These are phyloP conservation scores for Psittacula echo DNA, from an alignment of 2,797 vertebrate genomes.

Conservation along the genomic window DNA sequence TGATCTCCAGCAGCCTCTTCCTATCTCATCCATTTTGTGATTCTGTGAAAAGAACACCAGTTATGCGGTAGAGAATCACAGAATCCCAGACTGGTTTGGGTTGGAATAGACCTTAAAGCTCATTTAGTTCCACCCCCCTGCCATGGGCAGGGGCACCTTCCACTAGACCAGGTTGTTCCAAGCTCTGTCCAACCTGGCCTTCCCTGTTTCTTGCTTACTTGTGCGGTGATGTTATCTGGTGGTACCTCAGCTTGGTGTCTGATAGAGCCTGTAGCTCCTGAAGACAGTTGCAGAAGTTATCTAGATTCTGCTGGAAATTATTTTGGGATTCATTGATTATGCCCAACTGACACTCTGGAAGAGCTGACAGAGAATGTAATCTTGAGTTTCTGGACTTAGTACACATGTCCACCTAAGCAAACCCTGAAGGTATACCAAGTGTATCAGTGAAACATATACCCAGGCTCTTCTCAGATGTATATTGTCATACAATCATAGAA, in stretches of 20 bases:
- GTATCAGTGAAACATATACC: not conserved
- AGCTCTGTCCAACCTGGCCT: not conserved
- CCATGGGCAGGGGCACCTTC: no score
- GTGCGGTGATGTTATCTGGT: not conserved
- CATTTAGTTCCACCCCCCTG: no score
- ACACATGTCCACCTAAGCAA: not conserved
- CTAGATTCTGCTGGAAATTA: not conserved
- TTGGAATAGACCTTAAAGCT: no score
- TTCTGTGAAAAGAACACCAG: not conserved
- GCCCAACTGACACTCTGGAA: not conserved
- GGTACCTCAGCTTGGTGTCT: not conserved
- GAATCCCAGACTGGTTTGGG: no score
- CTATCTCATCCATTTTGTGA: not conserved
- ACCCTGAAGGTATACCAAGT: not conserved
- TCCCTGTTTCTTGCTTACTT: not conserved
- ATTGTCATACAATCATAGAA: not conserved
- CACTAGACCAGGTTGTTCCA: not conserved
- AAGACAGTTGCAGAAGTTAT: not conserved
- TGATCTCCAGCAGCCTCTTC: rapidly evolving
- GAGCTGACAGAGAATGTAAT: not conserved
- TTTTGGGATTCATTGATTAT: not conserved
- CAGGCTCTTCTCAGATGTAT: not conserved
- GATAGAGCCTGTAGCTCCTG: not conserved
- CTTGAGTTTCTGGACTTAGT: not conserved
- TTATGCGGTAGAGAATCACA: no score